Evolutionary conservation across 2,797 vertebrate species (phyloP), one percentile per base, ranked within the genome.

Genomic region (Gallirallus australis): DNA sequence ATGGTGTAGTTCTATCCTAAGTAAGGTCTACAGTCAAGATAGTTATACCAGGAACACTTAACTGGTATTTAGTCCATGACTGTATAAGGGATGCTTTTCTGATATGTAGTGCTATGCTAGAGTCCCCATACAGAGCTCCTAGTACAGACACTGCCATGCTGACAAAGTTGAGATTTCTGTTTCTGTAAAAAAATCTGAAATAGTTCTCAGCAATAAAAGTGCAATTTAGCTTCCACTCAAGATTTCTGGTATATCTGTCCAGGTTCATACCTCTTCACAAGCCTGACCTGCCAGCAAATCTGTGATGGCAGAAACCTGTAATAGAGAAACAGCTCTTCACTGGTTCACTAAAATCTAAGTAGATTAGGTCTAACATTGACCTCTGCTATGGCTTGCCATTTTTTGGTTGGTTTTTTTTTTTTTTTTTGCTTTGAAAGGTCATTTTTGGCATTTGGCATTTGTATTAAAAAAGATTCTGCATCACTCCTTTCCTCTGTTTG

Each of bases 261-360:
- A 93, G 73, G 53, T 78, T 61, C 75, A 54, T 48, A 68, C 15
- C 33, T 61, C 69, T 91, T 81, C 69, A 82, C 71, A 89, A 68
- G 61, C 20, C 66, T 92, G 90, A 94, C 52, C 66, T 84, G 80
- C 66, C 42, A 76, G 59, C n/a, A 95, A 91, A 97, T 53, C 64
- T 78, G 15, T n/a, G 53, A 66, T 71, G 72, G 64, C 82, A 95
- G 72, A 88, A 94, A 83, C 48, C 80, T 79, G 37, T 76, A 65
- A 65, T 3, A 30, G 66, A 88, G 42, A 75, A 82, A 72, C 21
- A 84, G 70, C 50, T 90, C 80, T 80, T 75, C 40, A 78, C 16
- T 10, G 12, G 30, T 25, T 91, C 75, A 81, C 47, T 81, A 64
- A 87, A 86, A 89, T 25, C 52, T 80, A 80, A 73, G 75, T 33